Percentiles rank a stretch among this genome's conserved stretches.
These are phyloP conservation scores for Epizoanthus fatuus DNA, from an alignment of 92 coral and sea anemone species.

Conservation along the genomic window DNA sequence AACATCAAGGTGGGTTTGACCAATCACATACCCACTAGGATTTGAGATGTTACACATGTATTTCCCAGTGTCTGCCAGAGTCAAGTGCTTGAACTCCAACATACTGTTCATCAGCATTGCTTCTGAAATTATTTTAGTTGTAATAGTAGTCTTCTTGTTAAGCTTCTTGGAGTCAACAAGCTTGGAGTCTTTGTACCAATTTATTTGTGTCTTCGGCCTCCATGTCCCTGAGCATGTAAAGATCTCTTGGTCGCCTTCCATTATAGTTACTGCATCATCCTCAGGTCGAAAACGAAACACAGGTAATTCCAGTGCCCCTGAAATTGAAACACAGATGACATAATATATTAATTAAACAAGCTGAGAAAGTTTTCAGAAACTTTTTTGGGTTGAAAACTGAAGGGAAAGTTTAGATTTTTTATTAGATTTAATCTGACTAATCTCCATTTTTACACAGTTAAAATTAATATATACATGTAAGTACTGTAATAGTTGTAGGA, in stretches of 20 bases:
- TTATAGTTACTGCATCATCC: conserved; percentile 69
- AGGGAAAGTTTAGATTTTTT: no score
- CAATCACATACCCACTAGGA: conserved; percentile 50
- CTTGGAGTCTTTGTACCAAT: conserved; percentile 79
- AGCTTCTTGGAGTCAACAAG: conserved; percentile 33
- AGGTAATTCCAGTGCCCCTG: conserved; percentile 61
- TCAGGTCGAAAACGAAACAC: conserved; percentile 66
- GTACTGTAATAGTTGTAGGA: no score
- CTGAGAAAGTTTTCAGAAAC: no score
- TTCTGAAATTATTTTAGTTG: conserved; percentile 23
- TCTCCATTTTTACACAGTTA: no score
- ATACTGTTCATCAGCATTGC: conserved; percentile 43
- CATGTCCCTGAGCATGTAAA: conserved; percentile 78
- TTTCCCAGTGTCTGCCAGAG: conserved; percentile 67
- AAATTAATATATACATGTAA: no score
- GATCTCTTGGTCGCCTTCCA: conserved; percentile 71
- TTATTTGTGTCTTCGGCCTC: conserved; percentile 68
- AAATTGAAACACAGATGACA: conserved; percentile 2
- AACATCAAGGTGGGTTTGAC: conserved; percentile 63
- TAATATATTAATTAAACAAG: not conserved
- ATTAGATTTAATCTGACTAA: no score
- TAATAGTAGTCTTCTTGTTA: conserved; percentile 34
- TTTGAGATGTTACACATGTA: conserved; percentile 77
- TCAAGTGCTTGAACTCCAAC: conserved; percentile 49
- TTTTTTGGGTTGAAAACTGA: no score